These are phyloP conservation scores for Hypothenemus hampei DNA, from an alignment of 1,140 invertebrate species.

Conservation along the genomic window DNA sequence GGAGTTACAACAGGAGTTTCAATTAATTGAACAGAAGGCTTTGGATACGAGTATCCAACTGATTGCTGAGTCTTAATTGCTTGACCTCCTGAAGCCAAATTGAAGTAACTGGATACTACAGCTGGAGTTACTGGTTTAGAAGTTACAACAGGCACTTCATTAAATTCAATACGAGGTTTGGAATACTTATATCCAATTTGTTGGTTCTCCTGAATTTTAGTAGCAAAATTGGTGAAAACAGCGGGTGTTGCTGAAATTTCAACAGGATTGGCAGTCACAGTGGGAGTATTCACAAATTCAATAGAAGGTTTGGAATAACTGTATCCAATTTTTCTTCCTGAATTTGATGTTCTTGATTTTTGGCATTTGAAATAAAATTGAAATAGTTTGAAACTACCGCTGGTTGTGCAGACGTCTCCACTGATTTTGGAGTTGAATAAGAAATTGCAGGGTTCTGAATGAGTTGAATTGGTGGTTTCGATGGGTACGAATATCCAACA, in stretches of 20 bases:
- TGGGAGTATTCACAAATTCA: conserved; percentile 29
- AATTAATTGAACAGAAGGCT: conserved; percentile 13
- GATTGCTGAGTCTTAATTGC: background rate
- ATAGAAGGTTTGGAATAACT: conserved; percentile 36
- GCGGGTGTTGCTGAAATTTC: too few species aligned
- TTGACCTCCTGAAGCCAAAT: background rate
- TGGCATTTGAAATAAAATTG: background rate
- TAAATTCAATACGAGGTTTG: conserved; percentile 32
- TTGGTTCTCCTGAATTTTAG: too few species aligned
- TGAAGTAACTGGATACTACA: conserved; percentile 10
- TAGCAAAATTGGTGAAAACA: too few species aligned
- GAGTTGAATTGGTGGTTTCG: too few species aligned
- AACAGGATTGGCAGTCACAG: background rate
- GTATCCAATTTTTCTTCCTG: conserved; percentile 28
- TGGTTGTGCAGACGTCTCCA: conserved; percentile 2
- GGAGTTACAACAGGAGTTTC: conserved; percentile 12
- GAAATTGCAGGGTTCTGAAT: too few species aligned
- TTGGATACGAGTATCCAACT: conserved; percentile 17
- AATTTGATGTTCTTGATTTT: background rate
- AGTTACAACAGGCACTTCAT: conserved; percentile 24
- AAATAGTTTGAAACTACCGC: conserved; percentile 1
- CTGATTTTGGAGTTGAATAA: background rate
- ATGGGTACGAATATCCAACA: too few species aligned
- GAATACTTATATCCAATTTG: conserved; percentile 9
- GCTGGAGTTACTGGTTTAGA: conserved; percentile 11